phyloP scores from a whole-genome alignment of 2,113 vertebrate species.

The Halichoerus grypus region DNA sequence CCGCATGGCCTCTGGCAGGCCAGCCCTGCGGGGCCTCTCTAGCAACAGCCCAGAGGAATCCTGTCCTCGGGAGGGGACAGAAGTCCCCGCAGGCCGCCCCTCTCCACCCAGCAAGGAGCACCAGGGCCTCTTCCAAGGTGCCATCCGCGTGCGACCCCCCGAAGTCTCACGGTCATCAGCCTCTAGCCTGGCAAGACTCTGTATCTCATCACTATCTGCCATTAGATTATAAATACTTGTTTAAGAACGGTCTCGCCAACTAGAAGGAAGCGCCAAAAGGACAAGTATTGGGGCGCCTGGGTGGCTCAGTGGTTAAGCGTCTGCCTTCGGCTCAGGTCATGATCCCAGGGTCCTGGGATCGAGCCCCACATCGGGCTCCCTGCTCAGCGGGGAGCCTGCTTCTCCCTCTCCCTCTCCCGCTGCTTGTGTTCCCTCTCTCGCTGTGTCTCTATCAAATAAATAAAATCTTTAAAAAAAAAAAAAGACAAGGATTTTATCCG shows the following conservation, averaged over 20 bases:
- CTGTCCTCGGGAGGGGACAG: neutral
- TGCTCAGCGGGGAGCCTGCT: too few species aligned
- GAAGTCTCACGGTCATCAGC: neutral
- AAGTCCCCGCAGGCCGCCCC: neutral
- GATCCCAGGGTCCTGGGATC: too few species aligned
- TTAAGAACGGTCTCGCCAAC: too few species aligned
- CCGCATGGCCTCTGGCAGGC: neutral
- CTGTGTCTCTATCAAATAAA: too few species aligned
- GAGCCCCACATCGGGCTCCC: too few species aligned
- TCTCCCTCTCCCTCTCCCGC: too few species aligned
- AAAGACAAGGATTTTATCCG: neutral
- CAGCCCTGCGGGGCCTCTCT: accelerated
- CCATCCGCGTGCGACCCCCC: neutral
- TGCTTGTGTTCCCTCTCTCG: too few species aligned
- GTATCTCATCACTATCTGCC: neutral
- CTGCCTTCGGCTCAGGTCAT: too few species aligned
- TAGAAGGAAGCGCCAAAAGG: neutral
- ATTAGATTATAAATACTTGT: neutral
- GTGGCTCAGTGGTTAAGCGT: too few species aligned
- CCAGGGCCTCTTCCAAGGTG: neutral
- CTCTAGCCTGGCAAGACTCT: neutral
- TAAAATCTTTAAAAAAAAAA: too few species aligned
- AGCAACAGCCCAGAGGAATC: neutral
- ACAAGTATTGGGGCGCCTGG: too few species aligned
- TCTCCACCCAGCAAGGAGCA: neutral